A percentile compares a stretch with the other conserved stretches of the same genome.
Conservation (phyloP, 2,888 invertebrate genomes). For the Cataglyphis livida region DNA sequence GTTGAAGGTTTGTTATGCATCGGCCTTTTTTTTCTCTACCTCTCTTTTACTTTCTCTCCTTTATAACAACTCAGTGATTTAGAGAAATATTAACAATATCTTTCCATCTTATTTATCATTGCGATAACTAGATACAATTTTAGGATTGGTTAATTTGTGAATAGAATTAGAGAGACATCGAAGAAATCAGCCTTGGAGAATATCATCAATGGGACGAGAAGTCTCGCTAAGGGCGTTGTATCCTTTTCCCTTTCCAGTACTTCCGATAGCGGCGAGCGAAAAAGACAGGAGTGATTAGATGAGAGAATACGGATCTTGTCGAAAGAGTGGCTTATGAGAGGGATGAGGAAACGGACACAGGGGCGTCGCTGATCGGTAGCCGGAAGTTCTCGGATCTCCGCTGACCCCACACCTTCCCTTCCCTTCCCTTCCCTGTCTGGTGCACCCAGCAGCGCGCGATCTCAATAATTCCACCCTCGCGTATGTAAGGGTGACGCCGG, state of each 20-base stretch:
- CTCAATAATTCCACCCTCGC: constrained; percentile 76
- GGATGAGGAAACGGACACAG: constrained; percentile 29
- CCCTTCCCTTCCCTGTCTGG: constrained; percentile 43
- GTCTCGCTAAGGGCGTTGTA: constrained; percentile 12
- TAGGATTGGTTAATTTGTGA: neutral
- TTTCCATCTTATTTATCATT: neutral
- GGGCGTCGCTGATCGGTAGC: constrained; percentile 74
- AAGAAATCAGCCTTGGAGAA: neutral
- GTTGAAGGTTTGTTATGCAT: constrained; percentile 59
- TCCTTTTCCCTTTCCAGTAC: constrained; percentile 20
- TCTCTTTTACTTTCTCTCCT: neutral
- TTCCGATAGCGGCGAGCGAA: constrained; percentile 25
- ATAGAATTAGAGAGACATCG: neutral
- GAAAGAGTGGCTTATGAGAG: neutral
- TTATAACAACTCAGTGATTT: neutral
- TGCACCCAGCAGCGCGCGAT: constrained; percentile 65
- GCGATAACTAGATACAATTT: neutral
- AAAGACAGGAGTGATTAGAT: neutral
- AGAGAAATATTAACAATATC: neutral
- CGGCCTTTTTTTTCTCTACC: neutral
- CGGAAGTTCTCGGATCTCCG: constrained; percentile 63
- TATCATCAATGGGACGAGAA: neutral
- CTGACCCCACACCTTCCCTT: constrained; percentile 21
- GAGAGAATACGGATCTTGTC: neutral
- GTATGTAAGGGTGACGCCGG: constrained; percentile 46